Evolutionary conservation across 2,113 vertebrate genomes (phyloP).

Genomic region (Eonycteris spelaea): DNA sequence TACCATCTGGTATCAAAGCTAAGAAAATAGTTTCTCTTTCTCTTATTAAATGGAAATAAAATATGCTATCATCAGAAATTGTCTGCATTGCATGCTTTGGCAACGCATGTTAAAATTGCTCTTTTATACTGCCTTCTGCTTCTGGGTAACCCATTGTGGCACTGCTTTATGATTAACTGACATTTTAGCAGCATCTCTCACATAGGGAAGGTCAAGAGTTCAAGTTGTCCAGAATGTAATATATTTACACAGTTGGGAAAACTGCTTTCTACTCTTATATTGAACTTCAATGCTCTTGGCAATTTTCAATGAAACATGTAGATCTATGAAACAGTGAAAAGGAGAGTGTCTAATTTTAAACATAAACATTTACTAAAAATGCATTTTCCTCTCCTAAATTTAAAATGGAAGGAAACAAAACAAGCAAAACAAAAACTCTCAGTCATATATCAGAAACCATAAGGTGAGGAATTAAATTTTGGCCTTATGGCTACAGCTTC

Average conservation of each 20-base stretch:
- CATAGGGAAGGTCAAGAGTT: conserved; percentile 79
- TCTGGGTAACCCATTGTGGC: conserved; percentile 53
- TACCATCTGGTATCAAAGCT: conserved; percentile 52
- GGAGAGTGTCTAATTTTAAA: neutral
- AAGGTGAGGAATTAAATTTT: neutral
- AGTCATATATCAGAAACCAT: neutral
- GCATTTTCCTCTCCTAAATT: neutral
- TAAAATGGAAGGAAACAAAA: neutral
- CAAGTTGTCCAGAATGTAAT: conserved; percentile 76
- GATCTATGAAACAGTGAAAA: conserved; percentile 25
- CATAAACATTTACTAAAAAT: conserved; percentile 4
- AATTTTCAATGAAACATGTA: conserved; percentile 67
- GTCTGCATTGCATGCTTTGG: conserved; percentile 61
- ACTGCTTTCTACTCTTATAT: conserved; percentile 42
- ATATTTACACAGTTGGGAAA: conserved; percentile 72
- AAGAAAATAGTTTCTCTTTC: conserved; percentile 62
- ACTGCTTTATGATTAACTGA: conserved; percentile 76
- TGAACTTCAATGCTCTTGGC: conserved; percentile 67
- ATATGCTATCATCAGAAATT: conserved; percentile 59
- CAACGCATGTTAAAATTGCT: conserved; percentile 68
- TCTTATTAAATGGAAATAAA: conserved; percentile 59
- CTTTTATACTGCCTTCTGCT: conserved; percentile 61
- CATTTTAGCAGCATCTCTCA: conserved; percentile 67
- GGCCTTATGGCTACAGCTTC: conserved; percentile 6
- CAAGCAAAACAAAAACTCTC: neutral